phyloP scores from a whole-genome alignment of 2,113 vertebrate species.

The Indri indri region DNA sequence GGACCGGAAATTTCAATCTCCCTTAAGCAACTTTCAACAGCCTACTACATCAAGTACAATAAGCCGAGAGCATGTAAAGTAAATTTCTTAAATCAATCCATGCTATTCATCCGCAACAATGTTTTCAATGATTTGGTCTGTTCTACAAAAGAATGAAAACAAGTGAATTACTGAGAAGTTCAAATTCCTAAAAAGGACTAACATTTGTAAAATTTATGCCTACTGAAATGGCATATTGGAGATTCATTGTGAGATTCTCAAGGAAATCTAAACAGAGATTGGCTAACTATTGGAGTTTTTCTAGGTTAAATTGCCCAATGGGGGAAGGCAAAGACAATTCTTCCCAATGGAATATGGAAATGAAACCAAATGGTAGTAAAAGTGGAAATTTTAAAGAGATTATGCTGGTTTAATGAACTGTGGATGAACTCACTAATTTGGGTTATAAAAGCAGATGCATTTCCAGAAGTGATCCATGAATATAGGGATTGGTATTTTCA shows the following conservation, averaged over 20 bases:
- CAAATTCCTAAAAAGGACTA: slow-evolving; percentile 22
- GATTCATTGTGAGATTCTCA: slow-evolving; percentile 25
- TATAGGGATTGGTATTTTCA: not conserved
- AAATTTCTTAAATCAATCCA: not conserved
- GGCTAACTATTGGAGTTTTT: not conserved
- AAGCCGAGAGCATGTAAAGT: not conserved
- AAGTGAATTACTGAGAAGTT: not conserved
- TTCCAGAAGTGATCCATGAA: not conserved
- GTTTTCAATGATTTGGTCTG: not conserved
- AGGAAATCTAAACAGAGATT: not conserved
- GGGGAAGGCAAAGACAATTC: not conserved
- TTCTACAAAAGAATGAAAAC: slow-evolving; percentile 12
- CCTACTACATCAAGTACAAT: slow-evolving; percentile 28
- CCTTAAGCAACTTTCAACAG: not conserved
- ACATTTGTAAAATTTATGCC: slow-evolving; percentile 38
- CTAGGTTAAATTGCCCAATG: not conserved
- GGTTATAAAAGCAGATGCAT: not conserved
- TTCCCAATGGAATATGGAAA: not conserved
- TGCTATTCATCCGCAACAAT: not conserved
- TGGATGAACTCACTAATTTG: not conserved
- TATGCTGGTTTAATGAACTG: not conserved
- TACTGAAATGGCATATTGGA: not conserved
- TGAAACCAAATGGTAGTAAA: not conserved
- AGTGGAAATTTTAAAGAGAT: not conserved
- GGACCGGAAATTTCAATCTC: slow-evolving; percentile 48